Conservation (phyloP, 2,113 vertebrate genomes). For the Spizaetus ornatus region DNA sequence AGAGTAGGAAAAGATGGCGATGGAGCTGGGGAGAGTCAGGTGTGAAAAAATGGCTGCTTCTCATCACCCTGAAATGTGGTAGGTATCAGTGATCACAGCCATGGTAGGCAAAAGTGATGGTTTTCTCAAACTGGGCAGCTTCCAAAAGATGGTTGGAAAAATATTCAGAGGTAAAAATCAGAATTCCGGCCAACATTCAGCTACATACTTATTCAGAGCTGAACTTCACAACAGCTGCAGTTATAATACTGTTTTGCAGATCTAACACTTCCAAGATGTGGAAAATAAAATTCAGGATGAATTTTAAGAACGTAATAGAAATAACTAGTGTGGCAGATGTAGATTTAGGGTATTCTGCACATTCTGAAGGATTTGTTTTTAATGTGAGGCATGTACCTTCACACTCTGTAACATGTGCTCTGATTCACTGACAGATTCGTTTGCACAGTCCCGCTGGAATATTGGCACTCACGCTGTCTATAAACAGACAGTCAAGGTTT, state of each 20-base stretch:
- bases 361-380: constrained; percentile 47
- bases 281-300: constrained; percentile 41
- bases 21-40: background rate
- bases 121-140: background rate
- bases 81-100: background rate
- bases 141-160: background rate
- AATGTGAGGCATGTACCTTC: constrained; percentile 56
- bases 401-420: constrained; percentile 55
- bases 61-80: background rate
- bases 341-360: constrained; percentile 13
- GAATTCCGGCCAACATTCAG: background rate
- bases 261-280: constrained; percentile 31
- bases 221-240: constrained; percentile 25
- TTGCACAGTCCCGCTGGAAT: constrained; percentile 21
- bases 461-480: constrained; percentile 12
- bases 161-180: constrained; percentile 2
- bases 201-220: background rate
- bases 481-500: constrained; percentile 43
- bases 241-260: background rate
- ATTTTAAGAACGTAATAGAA: constrained; percentile 12
- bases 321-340: constrained; percentile 32
- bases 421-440: constrained; percentile 19
- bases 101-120: background rate
- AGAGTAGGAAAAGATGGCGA: background rate
- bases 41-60: background rate